Evolutionary conservation across 2,888 invertebrate species (phyloP).

Genomic region (Microctonus brassicae): DNA sequence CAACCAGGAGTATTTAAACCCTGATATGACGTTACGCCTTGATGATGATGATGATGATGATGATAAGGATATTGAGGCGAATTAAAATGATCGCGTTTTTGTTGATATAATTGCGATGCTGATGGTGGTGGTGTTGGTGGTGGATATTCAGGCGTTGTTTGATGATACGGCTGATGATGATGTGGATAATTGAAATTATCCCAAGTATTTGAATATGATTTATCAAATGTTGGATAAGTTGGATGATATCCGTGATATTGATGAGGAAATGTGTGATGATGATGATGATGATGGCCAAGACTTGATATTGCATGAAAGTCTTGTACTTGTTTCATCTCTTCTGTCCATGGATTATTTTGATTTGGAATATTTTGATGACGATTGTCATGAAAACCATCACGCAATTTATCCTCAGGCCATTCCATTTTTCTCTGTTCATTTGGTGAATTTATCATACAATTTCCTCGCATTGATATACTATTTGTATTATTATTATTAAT

Average conservation of each 20-base stretch:
- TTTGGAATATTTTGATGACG: conserved; percentile 54
- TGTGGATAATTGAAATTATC: conserved; percentile 75
- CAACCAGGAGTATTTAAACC: conserved; percentile 60
- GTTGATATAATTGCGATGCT: conserved; percentile 72
- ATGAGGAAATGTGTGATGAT: conserved; percentile 55
- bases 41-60: no score
- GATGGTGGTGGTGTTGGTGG: conserved; percentile 73
- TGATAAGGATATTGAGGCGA: conserved; percentile 62
- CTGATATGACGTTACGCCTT: conserved; percentile 62
- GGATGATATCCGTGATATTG: conserved; percentile 73
- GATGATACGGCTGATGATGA: conserved; percentile 77
- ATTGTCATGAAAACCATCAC: conserved; percentile 57
- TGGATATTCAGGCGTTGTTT: conserved; percentile 72
- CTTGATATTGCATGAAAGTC: conserved; percentile 62
- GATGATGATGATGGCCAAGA: conserved; percentile 54
- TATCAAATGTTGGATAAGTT: conserved; percentile 73
- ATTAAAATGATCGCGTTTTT: conserved; percentile 64
- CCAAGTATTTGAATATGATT: conserved; percentile 62
- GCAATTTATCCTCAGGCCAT: conserved; percentile 58
- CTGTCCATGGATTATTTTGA: conserved; percentile 59
- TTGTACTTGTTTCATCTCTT: conserved; percentile 65
- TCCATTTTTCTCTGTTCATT: conserved; percentile 52
- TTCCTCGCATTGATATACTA: neutral
- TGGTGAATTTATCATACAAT: neutral
- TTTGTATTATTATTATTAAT: conserved; percentile 47